phyloP scores from a whole-genome alignment of 2,797 vertebrate species.

The Falco concolor region DNA sequence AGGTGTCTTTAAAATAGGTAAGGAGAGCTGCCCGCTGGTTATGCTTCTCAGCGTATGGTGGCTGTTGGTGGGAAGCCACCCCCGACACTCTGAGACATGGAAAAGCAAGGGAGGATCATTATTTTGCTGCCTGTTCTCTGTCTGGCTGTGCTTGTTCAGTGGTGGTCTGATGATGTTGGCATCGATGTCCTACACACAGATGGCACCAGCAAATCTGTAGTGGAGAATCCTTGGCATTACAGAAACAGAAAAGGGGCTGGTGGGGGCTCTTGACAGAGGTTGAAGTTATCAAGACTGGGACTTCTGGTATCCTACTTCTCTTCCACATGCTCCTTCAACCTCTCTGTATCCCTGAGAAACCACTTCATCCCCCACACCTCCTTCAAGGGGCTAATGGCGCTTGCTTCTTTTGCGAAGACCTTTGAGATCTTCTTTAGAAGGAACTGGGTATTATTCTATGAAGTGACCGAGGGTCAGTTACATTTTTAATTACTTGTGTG shows the following conservation, averaged over 20 bases:
- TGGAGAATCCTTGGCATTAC: background rate
- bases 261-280: background rate
- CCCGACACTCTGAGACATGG: background rate
- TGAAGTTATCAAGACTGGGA: background rate
- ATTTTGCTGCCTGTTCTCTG: background rate
- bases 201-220: background rate
- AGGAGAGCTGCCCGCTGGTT: background rate
- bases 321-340: accelerated
- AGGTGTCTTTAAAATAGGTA: background rate
- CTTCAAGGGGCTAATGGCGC: background rate
- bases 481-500: background rate
- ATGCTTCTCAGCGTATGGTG: background rate
- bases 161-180: accelerated
- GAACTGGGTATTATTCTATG: background rate
- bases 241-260: background rate
- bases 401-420: background rate
- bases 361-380: background rate
- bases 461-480: background rate
- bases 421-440: background rate
- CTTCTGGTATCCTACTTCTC: background rate
- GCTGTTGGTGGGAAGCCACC: background rate
- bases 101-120: background rate
- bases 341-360: background rate
- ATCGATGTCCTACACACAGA: background rate
- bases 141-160: background rate